Conservation (phyloP, 1,140 invertebrate species). For the Stenopsyche tienmushanensis region DNA sequence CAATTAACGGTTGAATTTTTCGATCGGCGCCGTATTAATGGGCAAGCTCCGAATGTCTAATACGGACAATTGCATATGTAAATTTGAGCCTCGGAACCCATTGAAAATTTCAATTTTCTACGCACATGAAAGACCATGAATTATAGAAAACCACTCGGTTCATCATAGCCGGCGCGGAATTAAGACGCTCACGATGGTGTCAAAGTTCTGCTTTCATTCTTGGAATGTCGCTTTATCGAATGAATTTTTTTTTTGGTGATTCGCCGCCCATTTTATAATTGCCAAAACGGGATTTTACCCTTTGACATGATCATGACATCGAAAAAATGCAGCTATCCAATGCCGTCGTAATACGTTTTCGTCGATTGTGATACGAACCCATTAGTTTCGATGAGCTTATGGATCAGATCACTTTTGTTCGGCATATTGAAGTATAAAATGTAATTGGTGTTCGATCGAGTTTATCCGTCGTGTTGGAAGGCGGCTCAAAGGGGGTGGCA, state of each 20-base stretch:
- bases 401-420: neutral
- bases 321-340: neutral
- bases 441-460: neutral
- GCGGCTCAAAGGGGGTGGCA: neutral
- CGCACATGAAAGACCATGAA: neutral
- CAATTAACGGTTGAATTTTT: neutral
- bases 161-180: too few relatives aligned
- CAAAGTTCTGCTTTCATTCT: too few relatives aligned
- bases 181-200: too few relatives aligned
- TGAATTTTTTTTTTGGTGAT: neutral
- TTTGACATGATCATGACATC: neutral
- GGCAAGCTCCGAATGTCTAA: neutral
- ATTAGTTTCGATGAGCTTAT: neutral
- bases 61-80: too few relatives aligned
- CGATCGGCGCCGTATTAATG: neutral
- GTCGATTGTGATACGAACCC: neutral
- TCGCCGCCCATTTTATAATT: neutral
- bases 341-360: neutral
- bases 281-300: neutral
- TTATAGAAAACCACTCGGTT: neutral
- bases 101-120: neutral
- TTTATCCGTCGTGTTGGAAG: neutral
- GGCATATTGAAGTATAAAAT: neutral
- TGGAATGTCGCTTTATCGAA: neutral
- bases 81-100: neutral